Conservation (phyloP, 2,113 vertebrate genomes). For the Jaculus jaculus region DNA sequence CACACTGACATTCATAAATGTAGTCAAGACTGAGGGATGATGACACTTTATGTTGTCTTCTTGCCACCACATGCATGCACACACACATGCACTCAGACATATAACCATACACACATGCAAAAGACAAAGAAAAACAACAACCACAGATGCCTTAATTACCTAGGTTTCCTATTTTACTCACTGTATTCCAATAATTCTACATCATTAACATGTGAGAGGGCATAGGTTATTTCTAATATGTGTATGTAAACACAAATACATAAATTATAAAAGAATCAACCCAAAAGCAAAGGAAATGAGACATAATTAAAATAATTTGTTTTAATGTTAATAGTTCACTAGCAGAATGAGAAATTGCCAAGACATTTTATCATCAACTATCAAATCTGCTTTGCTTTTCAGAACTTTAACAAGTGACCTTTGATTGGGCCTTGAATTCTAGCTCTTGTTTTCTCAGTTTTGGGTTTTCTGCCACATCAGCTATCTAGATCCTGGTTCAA, state of each 20-base stretch:
- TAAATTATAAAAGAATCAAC: neutral
- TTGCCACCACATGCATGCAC: no score
- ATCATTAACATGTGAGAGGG: neutral
- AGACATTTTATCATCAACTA: neutral
- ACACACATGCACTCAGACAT: no score
- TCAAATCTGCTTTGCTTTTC: neutral
- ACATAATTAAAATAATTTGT: neutral
- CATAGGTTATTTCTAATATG: neutral
- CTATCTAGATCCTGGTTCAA: accelerated
- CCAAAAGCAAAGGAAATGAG: neutral
- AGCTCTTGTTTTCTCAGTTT: neutral
- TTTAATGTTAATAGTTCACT: neutral
- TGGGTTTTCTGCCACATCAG: neutral
- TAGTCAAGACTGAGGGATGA: no score
- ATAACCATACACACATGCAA: no score
- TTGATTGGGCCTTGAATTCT: neutral
- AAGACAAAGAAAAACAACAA: no score
- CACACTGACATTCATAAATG: no score
- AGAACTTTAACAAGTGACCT: neutral
- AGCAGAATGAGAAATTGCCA: neutral
- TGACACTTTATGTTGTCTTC: no score
- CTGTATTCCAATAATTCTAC: neutral
- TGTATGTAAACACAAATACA: neutral
- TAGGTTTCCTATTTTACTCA: neutral
- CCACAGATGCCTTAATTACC: neutral